Evolutionary conservation across 2,113 vertebrate species (phyloP), one percentile per base, ranked within the genome.

Genomic region (Oreochromis aureus): DNA sequence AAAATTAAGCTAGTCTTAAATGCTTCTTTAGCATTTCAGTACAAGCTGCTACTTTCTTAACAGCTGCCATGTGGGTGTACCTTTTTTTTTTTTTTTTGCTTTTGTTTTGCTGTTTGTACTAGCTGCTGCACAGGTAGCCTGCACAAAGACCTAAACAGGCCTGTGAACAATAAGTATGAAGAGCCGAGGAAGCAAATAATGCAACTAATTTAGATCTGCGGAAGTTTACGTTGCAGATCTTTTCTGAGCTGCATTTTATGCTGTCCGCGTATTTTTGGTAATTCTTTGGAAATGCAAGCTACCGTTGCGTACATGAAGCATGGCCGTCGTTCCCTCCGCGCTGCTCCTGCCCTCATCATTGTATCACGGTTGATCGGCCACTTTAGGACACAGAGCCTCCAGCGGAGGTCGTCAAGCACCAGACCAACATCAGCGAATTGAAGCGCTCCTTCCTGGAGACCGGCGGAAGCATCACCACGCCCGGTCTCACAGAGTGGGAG

Each of bases 381-480:
- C 91, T 92, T 24, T 66, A 96, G 96, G 96, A 95, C 63, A 88
- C 88, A 44, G 97, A 97, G 93, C 96, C 97, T 71, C 96, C 97
- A 41, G 96, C 96, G 55, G 98, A 98, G 86, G 92, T 98, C 92
- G 95, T 97, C 97, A 98, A 98, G 94, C 98, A 98, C 93, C 98
- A 98, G 85, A 97, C 96, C 83, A 98, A 98, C 96, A 97, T 99
- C 95, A 98, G 97, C 46, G 97, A 99, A 92, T 96, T 99, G 97
- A 99, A 99, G 96, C 97, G 98, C 92, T 98, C 97, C 92, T 99
- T 99, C 96, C 95, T 99, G 96, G 97, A 98, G 96, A 97, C 96
- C 11, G 96, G 96, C 15, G 93, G 93, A 90, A 22, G 46, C 24
- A 1, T 53, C 48, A 93, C 96, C 93, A 93, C 91, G 3, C 89